Evolutionary conservation across 2,888 invertebrate species (phyloP), one percentile per base, ranked within the genome.

Genomic region (Melanargia galathea): DNA sequence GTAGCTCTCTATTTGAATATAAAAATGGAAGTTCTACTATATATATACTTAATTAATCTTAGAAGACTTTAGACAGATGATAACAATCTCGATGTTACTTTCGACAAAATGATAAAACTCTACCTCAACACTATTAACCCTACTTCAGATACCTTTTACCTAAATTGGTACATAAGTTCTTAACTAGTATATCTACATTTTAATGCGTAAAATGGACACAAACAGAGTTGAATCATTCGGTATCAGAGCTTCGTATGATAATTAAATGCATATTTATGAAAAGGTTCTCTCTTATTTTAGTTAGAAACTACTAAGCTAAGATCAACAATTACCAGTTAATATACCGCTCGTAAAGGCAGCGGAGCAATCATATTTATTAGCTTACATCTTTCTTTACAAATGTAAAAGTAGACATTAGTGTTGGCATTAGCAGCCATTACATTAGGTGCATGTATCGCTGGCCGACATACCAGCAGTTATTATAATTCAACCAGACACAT

Each of bases 381-480:
- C n/a, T 58, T n/a, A n/a, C 33, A 22, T 30, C 16, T 75, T 70
- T 73, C 52, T 60, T 55, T 56, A 70, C 63, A 66, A 71, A 70
- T 72, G 66, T 73, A 70, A 63, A 63, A 71, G 70, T 72, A 68
- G 75, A 70, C 82, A 83, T 82, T 83, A 82, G 79, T 80, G 77
- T 80, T 80, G 81, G 81, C 82, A 74, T 75, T 79, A 80, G 75
- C 74, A 74, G 73, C 73, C 74, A 75, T 64, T 69, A 62, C 48
- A 65, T 68, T 66, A 13, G 2, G 64, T 67, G 72, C 7, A 58
- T 56, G 52, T 60, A 52, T 64, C 62, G 69, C 81, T 85, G 82
- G 84, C 83, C 54, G 66, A 66, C 70, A 70, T 84, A 84, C 83
- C 79, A 81, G 78, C 74, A 68, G 77, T 77, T 80, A 77, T 74